phyloP scores from a whole-genome alignment of 1,140 invertebrate genomes.

The Philaenus spumarius region DNA sequence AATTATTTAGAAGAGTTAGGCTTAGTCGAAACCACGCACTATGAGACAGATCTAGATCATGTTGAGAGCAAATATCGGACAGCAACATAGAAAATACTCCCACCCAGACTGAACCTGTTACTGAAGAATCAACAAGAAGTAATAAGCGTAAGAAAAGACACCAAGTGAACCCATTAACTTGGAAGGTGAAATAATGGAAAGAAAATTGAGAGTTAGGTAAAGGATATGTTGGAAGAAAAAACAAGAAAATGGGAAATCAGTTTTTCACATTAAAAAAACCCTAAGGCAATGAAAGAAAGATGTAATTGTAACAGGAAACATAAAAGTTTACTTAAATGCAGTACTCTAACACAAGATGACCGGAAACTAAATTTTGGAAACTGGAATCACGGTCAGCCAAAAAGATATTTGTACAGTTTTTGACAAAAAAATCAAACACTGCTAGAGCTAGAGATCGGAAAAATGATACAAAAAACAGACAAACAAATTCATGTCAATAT shows the following conservation, averaged over 20 bases:
- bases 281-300: constrained; percentile 4
- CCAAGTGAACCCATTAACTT: constrained; percentile 2
- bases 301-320: constrained; percentile 12
- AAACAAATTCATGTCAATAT: constrained; percentile 6
- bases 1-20: too few species aligned
- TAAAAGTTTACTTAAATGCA: constrained; percentile 8
- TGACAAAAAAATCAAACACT: constrained; percentile 5
- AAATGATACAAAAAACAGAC: constrained; percentile 5
- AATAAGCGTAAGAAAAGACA: constrained; percentile 9
- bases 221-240: constrained; percentile 10
- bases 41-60: too few species aligned
- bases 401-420: constrained; percentile 7
- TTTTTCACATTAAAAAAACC: constrained; percentile 8
- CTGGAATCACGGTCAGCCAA: constrained; percentile 9
- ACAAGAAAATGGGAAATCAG: neutral
- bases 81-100: too few species aligned
- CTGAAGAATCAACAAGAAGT: neutral
- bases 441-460: constrained; percentile 2
- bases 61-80: too few species aligned
- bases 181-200: constrained; percentile 9
- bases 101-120: too few species aligned
- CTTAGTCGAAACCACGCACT: too few species aligned
- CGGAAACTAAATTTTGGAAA: constrained; percentile 12
- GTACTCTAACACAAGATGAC: constrained; percentile 2
- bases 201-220: constrained; percentile 2